A percentile compares a stretch with the other conserved stretches of the same genome.
Evolutionary conservation across 2,888 invertebrate species (phyloP).

Genomic region (Lasioglossum pauxillum): DNA sequence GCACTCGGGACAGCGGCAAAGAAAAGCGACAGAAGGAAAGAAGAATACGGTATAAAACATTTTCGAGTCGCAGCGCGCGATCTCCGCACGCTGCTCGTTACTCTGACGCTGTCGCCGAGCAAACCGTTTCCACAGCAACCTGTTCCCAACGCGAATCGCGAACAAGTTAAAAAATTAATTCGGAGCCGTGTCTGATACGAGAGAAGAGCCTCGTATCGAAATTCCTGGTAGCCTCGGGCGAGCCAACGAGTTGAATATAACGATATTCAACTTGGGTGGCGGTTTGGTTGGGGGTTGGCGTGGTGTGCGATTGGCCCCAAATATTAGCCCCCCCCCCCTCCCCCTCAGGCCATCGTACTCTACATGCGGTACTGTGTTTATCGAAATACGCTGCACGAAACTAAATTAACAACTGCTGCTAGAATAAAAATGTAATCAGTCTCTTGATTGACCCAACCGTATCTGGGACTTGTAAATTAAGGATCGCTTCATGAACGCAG

Average conservation of each 20-base stretch:
- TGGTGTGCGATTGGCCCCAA: background rate
- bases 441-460: too few species aligned
- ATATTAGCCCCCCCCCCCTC: too few species aligned
- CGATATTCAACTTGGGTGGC: too few species aligned
- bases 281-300: background rate
- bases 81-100: background rate
- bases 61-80: background rate
- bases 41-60: background rate
- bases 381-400: background rate
- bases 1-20: constrained; percentile 1
- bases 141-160: background rate
- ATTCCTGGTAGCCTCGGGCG: background rate
- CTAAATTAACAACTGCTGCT: too few species aligned
- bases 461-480: too few species aligned
- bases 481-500: too few species aligned
- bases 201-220: background rate
- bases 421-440: too few species aligned
- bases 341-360: background rate
- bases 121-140: background rate
- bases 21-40: background rate
- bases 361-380: background rate
- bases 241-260: background rate
- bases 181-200: background rate
- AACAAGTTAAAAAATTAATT: background rate
- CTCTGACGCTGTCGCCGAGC: background rate